Conservation (phyloP, 2,888 invertebrate species). For the Caenorhabditis panamensis region DNA sequence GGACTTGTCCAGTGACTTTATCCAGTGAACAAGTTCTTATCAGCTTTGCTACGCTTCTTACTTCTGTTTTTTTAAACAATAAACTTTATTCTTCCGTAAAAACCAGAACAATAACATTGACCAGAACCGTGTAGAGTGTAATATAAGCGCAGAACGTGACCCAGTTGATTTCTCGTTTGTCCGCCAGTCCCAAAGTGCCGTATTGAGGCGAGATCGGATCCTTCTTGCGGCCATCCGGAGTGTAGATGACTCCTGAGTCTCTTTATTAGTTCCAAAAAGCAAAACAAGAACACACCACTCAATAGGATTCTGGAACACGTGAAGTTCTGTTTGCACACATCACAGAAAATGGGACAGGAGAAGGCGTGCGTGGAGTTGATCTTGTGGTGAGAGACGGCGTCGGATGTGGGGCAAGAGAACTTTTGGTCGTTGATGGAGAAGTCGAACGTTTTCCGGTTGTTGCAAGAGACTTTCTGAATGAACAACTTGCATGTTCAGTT, state of each 20-base stretch:
- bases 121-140: conserved; percentile 14
- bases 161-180: conserved; percentile 20
- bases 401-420: conserved; percentile 12
- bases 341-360: conserved; percentile 30
- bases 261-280: neutral
- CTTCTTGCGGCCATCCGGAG: conserved; percentile 26
- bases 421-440: neutral
- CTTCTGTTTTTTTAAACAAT: conserved; percentile 3
- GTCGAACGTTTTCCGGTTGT: neutral
- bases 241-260: conserved; percentile 28
- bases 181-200: neutral
- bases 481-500: neutral
- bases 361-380: conserved; percentile 13
- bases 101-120: conserved; percentile 11
- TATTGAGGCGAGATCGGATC: conserved; percentile 32
- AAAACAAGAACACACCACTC: conserved; percentile 7
- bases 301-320: conserved; percentile 8
- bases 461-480: conserved; percentile 13
- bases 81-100: conserved; percentile 26
- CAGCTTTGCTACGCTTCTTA: conserved; percentile 3
- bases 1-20: conserved; percentile 23
- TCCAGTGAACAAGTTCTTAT: conserved; percentile 33
- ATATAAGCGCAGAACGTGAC: conserved; percentile 21
- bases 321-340: conserved; percentile 14
- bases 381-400: neutral